A percentile compares a stretch with the other conserved stretches of the same genome.
Conservation (phyloP, 1,140 invertebrate genomes). For the Pseudomyrmex pallidus region DNA sequence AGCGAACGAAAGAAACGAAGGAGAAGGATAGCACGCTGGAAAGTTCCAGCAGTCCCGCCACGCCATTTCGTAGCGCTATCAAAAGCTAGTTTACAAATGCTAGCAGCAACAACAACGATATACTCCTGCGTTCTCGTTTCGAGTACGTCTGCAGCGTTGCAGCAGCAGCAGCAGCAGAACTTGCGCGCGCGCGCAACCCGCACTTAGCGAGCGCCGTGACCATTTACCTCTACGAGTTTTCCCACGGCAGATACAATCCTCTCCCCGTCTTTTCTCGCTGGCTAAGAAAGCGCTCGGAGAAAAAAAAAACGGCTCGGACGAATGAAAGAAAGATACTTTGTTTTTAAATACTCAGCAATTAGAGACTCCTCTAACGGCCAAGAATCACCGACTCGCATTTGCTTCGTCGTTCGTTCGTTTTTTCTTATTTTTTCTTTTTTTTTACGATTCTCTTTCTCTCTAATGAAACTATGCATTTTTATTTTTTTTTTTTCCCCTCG, state of each 20-base stretch:
- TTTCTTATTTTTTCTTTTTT: no score
- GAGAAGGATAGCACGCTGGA: slow-evolving; percentile 30
- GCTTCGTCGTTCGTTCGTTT: slow-evolving; percentile 22
- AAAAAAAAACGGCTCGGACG: background rate
- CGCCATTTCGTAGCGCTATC: slow-evolving; percentile 74
- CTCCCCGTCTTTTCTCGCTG: background rate
- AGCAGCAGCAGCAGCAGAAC: background rate
- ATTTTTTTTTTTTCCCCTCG: background rate
- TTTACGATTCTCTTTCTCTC: background rate
- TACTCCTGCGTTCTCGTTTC: slow-evolving; percentile 37
- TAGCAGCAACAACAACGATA: slow-evolving; percentile 68
- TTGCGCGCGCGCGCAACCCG: slow-evolving; percentile 18
- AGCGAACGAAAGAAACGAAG: background rate
- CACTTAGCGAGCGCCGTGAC: slow-evolving; percentile 18
- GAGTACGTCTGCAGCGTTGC: slow-evolving; percentile 32
- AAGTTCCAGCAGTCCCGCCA: slow-evolving; percentile 70
- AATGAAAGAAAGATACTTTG: background rate
- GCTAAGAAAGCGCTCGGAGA: slow-evolving; percentile 34
- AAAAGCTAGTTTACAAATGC: slow-evolving; percentile 81
- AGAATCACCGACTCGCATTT: slow-evolving; percentile 57
- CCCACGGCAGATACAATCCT: slow-evolving; percentile 13
- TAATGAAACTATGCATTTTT: slow-evolving; percentile 26
- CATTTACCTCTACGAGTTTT: slow-evolving; percentile 44
- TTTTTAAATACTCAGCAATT: slow-evolving; percentile 66
- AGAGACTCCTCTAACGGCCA: slow-evolving; percentile 43